Evolutionary conservation across 1,140 invertebrate genomes (phyloP), one percentile per base, ranked within the genome.

Genomic region (Sarcophaga bullata): DNA sequence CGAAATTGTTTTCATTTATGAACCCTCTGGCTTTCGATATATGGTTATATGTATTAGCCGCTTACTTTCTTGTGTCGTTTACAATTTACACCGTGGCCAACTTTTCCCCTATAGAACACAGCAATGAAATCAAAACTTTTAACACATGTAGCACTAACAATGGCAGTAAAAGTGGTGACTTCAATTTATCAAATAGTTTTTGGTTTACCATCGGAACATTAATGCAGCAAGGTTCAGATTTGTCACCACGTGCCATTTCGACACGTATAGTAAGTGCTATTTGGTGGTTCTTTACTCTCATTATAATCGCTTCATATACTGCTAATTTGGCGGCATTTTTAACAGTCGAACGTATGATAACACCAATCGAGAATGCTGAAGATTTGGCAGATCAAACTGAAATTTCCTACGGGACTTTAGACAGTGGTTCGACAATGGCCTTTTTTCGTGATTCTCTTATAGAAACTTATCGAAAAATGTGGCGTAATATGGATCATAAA

Each of bases 81-180:
- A 97, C 97, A 6, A 92, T 98, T 73, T 99, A 98, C 90, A 94
- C 98, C 7, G 96, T 99, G 92, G 97, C 97, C 0, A 93, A 96
- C 83, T 97, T 99, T 89, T 97, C 96, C 7, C 98, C 98, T 9
- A 98, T 98, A 89, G 98, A 99, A 90, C 98, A 97, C 97, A 95
- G 94, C 85, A 96, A 95, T 46, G 83, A 83, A 8, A 95, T 96
- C 90, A 96, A 96, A 0, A 98, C 4, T 1, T 37, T 37, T 37
- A 37, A 37, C 25, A 37, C 25, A 37, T 37, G 25, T 37, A 4
- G 58, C 96, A 89, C 94, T 96, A 81, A 94, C 93, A 49, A 93
- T 95, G 86, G 92, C 95, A 81, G 93, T 98, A 47, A 96, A 97
- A 86, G 98, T 98, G 88, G 96, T 98, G 91, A 98, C 98, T 91